These are phyloP conservation scores for Stenoptilia bipunctidactyla DNA, from an alignment of 2,888 invertebrate species.

Conservation along the genomic window DNA sequence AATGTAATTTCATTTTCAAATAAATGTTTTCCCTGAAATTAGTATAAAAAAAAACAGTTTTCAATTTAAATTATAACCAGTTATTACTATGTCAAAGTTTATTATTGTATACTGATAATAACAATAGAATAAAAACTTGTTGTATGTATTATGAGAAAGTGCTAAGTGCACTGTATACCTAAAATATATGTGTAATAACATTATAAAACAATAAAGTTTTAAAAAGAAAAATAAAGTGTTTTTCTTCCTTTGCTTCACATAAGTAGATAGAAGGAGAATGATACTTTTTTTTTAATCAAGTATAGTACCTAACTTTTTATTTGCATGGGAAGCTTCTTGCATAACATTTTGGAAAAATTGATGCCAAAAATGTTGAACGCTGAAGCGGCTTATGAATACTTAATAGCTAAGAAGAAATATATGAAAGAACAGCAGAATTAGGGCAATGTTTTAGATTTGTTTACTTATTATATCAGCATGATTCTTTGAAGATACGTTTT, in stretches of 20 bases:
- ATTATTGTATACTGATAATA: constrained; percentile 68
- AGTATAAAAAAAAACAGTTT: constrained; percentile 42
- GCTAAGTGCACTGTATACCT: constrained; percentile 39
- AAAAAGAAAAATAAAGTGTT: constrained; percentile 37
- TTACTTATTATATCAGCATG: no score
- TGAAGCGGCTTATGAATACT: no score
- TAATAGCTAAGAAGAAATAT: no score
- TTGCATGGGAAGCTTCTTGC: no score
- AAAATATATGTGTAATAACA: constrained; percentile 66
- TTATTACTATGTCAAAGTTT: constrained; percentile 66
- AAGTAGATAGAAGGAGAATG: no score
- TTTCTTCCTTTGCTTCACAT: constrained; percentile 17
- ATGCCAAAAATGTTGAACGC: no score
- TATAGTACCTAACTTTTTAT: no score
- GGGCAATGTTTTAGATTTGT: no score
- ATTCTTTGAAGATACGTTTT: no score
- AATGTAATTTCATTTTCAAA: constrained; percentile 22
- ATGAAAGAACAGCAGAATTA: no score
- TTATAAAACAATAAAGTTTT: constrained; percentile 69
- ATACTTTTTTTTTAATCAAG: no score
- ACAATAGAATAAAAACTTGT: constrained; percentile 61
- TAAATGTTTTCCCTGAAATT: constrained; percentile 38
- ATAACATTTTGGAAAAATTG: no score
- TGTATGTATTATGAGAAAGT: constrained; percentile 49
- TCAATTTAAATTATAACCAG: constrained; percentile 52